Conservation (phyloP, 2,113 vertebrate species). For the Shinisaurus crocodilurus region DNA sequence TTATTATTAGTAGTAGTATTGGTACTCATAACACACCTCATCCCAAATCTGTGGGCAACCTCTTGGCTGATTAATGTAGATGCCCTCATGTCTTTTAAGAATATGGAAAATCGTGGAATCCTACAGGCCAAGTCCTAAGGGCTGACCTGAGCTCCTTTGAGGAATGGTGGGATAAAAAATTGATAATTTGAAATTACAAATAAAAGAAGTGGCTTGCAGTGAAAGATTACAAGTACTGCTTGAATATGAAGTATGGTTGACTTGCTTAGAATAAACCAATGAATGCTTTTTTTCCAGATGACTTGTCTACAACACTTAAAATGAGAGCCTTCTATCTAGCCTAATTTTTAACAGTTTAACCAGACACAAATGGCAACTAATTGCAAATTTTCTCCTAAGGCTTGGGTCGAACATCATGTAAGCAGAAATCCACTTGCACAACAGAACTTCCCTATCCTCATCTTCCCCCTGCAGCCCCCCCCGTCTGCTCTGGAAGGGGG, state of each 20-base stretch:
- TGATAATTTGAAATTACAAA: neutral
- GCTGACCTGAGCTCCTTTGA: neutral
- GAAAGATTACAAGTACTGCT: neutral
- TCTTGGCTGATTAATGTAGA: neutral
- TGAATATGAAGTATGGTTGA: neutral
- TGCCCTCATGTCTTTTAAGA: neutral
- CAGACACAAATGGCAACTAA: neutral
- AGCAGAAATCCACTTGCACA: too few relatives aligned
- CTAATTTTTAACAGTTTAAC: neutral
- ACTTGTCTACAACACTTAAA: neutral
- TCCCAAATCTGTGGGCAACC: neutral
- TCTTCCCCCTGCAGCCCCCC: too few relatives aligned
- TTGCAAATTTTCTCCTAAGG: constrained; percentile 14
- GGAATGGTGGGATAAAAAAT: neutral
- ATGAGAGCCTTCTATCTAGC: neutral
- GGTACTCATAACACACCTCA: neutral
- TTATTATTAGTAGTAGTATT: too few relatives aligned
- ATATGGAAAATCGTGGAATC: neutral
- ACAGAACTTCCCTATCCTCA: too few relatives aligned
- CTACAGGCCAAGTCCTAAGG: neutral
- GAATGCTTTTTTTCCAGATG: neutral
- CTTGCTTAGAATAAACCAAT: neutral
- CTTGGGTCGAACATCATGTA: too few relatives aligned
- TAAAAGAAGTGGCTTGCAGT: neutral
- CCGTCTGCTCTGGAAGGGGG: too few relatives aligned